Base-by-base conservation (phyloP, 1,140 invertebrate species). In the Dreissena rostriformis region DNA sequence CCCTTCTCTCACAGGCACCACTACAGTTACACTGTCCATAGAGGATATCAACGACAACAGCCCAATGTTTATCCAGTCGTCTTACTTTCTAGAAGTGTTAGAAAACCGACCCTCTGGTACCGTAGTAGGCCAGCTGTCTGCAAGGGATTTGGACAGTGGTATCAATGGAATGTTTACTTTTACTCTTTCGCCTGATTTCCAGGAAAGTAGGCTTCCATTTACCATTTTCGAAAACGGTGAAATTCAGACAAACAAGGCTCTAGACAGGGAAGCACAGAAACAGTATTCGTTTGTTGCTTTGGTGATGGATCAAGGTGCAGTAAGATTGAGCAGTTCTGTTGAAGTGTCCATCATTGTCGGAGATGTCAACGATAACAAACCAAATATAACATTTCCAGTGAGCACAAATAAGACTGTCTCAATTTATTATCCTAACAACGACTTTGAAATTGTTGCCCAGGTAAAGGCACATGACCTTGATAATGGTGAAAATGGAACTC, bases 121-220 rank as follows among this genome's bases (percentile, higher is more conserved):
- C 0, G 95, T 96, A 26, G 95, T 97, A 0, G 95, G 96, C 76
- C 97, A 97, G 82, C 55, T 98, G 1, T 97, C 96, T 0, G 98
- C 98, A 12, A 97, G 96, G 15, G 98, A 99, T 94, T 94, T 96
- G 11, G 98, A 99, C 93, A 97, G 97, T 90, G 97, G 96, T 49
- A 94, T 96, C 8, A 98, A 98, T 93, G 97, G 97, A 78, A 76
- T 92, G 84, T 82, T 93, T 77, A 75, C 88, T 74, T 92, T 88
- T 65, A 80, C 76, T 6, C 72, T 82, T 49, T 96, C 91, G 95
- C 95, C 87, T 0, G 22, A 39, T 26, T 75, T 39, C 95, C 96
- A 70, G 94, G 98, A 82, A 97, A 98, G 94, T 97, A 98, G 90
- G 82, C 94, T 96, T 67, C 94, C 99, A 76, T 96, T 96, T 55